Base-by-base conservation (phyloP, 2,797 vertebrate species). In the Zenarchopterus dispar region DNA sequence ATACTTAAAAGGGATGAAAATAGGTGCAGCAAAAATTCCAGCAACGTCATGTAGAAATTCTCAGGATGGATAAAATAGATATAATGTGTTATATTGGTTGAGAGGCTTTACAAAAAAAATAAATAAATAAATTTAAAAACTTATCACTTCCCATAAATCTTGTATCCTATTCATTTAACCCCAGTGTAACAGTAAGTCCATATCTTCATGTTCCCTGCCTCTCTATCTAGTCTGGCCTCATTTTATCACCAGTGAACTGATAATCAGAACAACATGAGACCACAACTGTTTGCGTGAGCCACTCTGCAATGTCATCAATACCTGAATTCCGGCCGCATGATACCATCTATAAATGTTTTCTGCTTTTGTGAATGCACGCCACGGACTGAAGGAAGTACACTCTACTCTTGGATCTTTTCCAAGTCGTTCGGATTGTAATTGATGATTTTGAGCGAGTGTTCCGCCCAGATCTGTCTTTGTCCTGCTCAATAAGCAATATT, bases 401-500 rank as follows among this genome's bases (percentile, higher is more conserved):
- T 73, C 65, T 60, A 55, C 69, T 78, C 69, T 85, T 91, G 88
- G 88, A 84, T 78, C 78, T 73, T 56, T 59, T 89, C 89, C 90
- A 91, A 88, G 65, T 68, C 43, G 15, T 47, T 47, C 76, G 10
- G 78, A 80, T 72, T 70, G 70, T 90, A 92, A 92, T 92, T 92
- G 86, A 93, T 89, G 82, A 80, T 84, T 89, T 82, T 82, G 78
- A 90, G 86, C 82, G 71, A 88, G 80, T 51, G 74, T 79, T 88
- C 80, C 77, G 62, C 85, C 84, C 85, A 85, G 84, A 91, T 93
- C 86, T 67, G 83, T 93, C 91, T 93, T 79, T 87, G 92, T 92
- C 90, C 84, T 75, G 91, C 90, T 89, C 90, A 65, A 89, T 92
- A 89, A 91, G 92, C 91, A 83, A 89, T 87, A 90, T 86, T 92